These are phyloP conservation scores for Eospalax fontanierii DNA, from an alignment of 2,797 vertebrate genomes.

Conservation along the genomic window DNA sequence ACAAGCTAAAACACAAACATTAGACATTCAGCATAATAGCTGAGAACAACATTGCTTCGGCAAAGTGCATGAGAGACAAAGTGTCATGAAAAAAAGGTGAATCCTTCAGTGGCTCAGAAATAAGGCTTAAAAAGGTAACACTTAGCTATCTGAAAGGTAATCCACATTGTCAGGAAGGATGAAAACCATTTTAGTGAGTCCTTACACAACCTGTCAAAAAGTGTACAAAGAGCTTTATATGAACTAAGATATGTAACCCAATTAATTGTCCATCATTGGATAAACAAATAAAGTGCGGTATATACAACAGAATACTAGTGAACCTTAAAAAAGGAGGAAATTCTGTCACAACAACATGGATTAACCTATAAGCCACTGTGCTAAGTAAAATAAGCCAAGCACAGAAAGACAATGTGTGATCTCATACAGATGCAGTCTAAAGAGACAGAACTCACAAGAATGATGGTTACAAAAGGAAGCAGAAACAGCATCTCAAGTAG, in stretches of 20 bases:
- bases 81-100: neutral
- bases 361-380: neutral
- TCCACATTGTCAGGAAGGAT: neutral
- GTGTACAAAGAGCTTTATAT: neutral
- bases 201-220: neutral
- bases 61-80: neutral
- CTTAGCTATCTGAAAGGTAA: neutral
- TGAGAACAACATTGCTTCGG: neutral
- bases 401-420: neutral
- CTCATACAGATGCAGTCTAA: neutral
- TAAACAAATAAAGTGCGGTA: neutral
- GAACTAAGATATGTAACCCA: neutral
- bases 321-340: neutral
- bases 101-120: neutral
- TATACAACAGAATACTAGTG: neutral
- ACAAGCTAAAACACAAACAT: slow-evolving; percentile 92
- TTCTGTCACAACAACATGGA: neutral
- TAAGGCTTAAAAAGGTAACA: neutral
- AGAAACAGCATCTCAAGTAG: too few species aligned
- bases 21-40: neutral
- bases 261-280: neutral
- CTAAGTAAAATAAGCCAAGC: neutral
- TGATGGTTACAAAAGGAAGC: neutral
- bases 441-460: neutral
- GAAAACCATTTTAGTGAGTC: neutral